Evolutionary conservation across 2,888 invertebrate genomes (phyloP), one percentile per base, ranked within the genome.

Genomic region (Hirudinaria manillensis): DNA sequence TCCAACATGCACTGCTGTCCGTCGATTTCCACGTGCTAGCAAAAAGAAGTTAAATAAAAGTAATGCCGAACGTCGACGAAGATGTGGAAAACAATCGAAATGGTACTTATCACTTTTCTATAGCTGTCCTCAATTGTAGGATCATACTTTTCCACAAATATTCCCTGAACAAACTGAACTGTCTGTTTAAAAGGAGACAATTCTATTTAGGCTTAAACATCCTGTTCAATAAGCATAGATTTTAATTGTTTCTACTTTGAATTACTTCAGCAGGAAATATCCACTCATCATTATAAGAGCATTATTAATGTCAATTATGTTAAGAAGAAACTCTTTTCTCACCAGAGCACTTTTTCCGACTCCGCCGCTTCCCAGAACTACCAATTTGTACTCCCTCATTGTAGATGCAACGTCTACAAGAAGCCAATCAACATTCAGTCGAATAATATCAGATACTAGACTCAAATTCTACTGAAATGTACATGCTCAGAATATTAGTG

Each of bases 311-410:
- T 45, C 45, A 1, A 45, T 45, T 7, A 7, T 16, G 21, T 7
- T 10, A 7, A 34, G 16, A 29, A 36, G 0, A 16, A 29, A 53
- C 16, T 16, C n/a, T 53, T 53, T 13, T 61, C 84, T 81, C 80
- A 87, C 87, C 87, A 96, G 90, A 85, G 96, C 95, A 83, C 96
- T 96, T 89, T 99, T 99, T 85, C 99, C 99, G 84, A 99, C 99
- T 89, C 99, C 99, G 86, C 99, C 99, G 86, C 95, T 95, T 83
- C 99, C 99, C 87, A 99, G 89, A 83, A 99, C 98, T 82, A 99
- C 99, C 88, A 99, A 94, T 90, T 99, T 99, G 89, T 99, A 99
- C 90, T 99, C 99, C 88, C 98, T 93, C 99, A 99, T 99, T 21
- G 19, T 74, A 13, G 29, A 61, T 45, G 45, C 45, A 10, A 45